These are phyloP conservation scores for Allolobophora icterica DNA, from an alignment of 2,888 invertebrate species.

Conservation along the genomic window DNA sequence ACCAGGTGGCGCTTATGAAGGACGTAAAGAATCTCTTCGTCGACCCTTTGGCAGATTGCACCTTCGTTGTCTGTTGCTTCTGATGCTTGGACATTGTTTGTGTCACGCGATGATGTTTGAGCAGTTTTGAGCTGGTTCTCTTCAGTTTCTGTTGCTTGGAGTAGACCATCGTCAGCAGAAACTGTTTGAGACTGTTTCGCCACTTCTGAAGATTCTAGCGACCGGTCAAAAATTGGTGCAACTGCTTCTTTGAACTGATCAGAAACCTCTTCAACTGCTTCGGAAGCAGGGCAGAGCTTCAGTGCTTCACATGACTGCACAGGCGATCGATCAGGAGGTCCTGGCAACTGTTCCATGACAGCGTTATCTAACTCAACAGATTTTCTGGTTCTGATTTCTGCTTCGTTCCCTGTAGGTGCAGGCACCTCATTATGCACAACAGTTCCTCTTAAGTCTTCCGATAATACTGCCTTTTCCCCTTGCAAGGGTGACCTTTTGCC, in stretches of 20 bases:
- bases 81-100: background rate
- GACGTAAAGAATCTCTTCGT: constrained; percentile 61
- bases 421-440: background rate
- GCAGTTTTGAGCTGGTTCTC: background rate
- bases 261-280: background rate
- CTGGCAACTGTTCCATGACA: background rate
- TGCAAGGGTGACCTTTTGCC: background rate
- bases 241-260: background rate
- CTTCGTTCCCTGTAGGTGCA: background rate
- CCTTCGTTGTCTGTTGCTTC: background rate
- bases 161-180: background rate
- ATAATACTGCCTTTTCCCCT: background rate
- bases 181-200: background rate
- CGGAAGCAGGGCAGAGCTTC: background rate
- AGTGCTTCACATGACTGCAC: background rate
- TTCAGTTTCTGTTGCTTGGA: background rate
- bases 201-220: background rate
- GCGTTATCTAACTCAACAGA: background rate
- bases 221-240: background rate
- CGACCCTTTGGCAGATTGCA: background rate
- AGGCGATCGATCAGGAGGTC: background rate
- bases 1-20: constrained; percentile 54
- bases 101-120: background rate
- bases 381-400: background rate
- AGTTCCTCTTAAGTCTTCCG: background rate